Base-by-base conservation (phyloP, 2,888 invertebrate species). In the Junonia oenone region DNA sequence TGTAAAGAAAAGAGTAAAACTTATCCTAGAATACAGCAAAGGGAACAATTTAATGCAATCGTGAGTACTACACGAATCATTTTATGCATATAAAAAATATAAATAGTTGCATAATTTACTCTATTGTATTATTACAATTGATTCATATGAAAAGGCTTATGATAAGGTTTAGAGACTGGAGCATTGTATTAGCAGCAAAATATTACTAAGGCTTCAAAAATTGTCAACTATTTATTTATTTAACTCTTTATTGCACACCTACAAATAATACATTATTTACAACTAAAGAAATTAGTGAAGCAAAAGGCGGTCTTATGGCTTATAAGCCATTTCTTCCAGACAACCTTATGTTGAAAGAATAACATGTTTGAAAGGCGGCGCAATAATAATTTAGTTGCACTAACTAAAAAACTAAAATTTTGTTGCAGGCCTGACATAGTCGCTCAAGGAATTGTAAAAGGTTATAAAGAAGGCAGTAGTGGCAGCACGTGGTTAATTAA, bases 401-500 rank as follows among this genome's bases (percentile, higher is more conserved):
- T 31, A 6, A 31, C 8, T 11, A 31, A 31, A 6, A 31, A 6
- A 31, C 31, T 8, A 11, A 9, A 14, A 17, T 14, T 4, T 48
- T 15, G 22, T 49, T 0, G 69, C 68, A 9, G 61, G 53, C 8
- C 72, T 61, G 51, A 71, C 9, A 61, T 65, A 2, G 73, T 71
- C 15, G 71, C 67, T n/a, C 54, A 56, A 17, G 68, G 67, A 2
- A 52, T 68, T 11, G 46, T 71, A 1, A 63, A 68, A 11, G 58
- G 58, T 0, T 69, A 62, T 51, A 67, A 67, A 47, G 56, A 51
- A 5, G 71, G 71, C 1, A 49, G 51, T 27, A 69, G 68, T 27
- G 71, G 68, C 14, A 66, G 66, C 35, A 65, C 68, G 2, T 73
- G 72, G 73, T 45, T 70, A 11, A 55, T 64, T 0, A 51, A 59